Base-by-base conservation (phyloP, 2,113 vertebrate genomes). In the Numida meleagris region DNA sequence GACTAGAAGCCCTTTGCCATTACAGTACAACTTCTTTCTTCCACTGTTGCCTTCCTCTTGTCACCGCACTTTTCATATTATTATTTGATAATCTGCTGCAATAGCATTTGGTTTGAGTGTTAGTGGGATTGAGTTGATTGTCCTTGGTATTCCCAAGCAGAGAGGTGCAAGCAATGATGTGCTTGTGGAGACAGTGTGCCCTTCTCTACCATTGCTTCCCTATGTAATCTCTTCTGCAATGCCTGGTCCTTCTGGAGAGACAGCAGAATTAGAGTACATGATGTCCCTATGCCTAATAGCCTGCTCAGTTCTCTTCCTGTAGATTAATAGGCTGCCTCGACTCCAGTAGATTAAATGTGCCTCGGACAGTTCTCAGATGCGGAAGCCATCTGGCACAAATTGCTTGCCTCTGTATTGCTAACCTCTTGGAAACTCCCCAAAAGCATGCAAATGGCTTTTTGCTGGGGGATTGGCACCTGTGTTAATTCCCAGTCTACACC, bases 341-440 rank as follows among this genome's bases (percentile, higher is more conserved):
- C 55, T 91, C 17, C 63, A 27, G 63, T 40, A 83, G 36, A n/a
- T 55, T 15, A 20, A 67, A 45, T 24, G 46, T 74, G 59, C 42
- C 82, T 88, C 59, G 90, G 95, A 90, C 80, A 65, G 3, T 63
- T 63, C 82, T 90, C 59, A 88, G 71, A 25, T 14, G 4, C 48
- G 53, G 71, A 58, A 70, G 38, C 95, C 90, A 91, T 86, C 79
- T 95, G 88, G 72, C 33, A 46, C 62, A 18, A 27, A 51, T 72
- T 75, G 61, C 70, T 45, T 75, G 33, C 21, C 23, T 70, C n/a
- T 80, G 34, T 40, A 4, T 3, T 38, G 75, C 65, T 83, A 40
- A 63, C 5, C 33, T 72, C 68, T 38, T 58, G 24, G 46, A 80
- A 24, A 14, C 42, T 82, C 58, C 45, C 36, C 5, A 17, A 20